phyloP scores from a whole-genome alignment of 2,888 invertebrate genomes.

The Eristalis tenax region DNA sequence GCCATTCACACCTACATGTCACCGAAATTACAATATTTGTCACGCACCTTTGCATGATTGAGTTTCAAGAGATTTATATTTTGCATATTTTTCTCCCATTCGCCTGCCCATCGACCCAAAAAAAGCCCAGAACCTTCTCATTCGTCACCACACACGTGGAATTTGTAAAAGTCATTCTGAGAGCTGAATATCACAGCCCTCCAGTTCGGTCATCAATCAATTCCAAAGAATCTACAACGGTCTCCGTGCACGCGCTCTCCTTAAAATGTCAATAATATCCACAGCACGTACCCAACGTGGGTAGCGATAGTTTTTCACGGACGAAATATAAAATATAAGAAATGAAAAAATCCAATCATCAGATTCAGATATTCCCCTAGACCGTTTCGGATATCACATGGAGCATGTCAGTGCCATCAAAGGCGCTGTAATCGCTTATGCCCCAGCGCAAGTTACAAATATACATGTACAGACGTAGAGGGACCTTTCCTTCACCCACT shows the following conservation, averaged over 20 bases:
- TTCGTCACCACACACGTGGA: slow-evolving; percentile 14
- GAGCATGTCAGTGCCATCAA: slow-evolving; percentile 13
- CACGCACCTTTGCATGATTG: slow-evolving; percentile 2
- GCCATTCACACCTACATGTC: neutral
- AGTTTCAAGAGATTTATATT: slow-evolving; percentile 12
- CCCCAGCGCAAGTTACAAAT: neutral
- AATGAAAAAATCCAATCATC: slow-evolving; percentile 4
- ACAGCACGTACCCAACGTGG: slow-evolving; percentile 33
- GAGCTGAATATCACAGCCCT: slow-evolving; percentile 6
- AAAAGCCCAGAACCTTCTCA: neutral
- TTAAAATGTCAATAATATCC: slow-evolving; percentile 59
- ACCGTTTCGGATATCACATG: slow-evolving; percentile 14
- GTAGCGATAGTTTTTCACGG: slow-evolving; percentile 35
- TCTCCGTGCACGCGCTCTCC: slow-evolving; percentile 10
- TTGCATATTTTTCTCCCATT: slow-evolving; percentile 1
- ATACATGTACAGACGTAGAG: no score
- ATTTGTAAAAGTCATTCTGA: slow-evolving; percentile 35
- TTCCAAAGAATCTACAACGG: slow-evolving; percentile 36
- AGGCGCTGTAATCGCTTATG: neutral
- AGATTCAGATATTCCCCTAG: neutral
- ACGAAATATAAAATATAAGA: neutral
- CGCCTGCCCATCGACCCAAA: neutral
- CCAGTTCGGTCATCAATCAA: slow-evolving; percentile 45
- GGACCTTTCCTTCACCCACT: neutral
- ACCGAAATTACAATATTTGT: neutral